Percentiles rank a stretch among this genome's conserved stretches.
Conservation (phyloP, 1,140 invertebrate genomes). For the Bicyclus anynana region DNA sequence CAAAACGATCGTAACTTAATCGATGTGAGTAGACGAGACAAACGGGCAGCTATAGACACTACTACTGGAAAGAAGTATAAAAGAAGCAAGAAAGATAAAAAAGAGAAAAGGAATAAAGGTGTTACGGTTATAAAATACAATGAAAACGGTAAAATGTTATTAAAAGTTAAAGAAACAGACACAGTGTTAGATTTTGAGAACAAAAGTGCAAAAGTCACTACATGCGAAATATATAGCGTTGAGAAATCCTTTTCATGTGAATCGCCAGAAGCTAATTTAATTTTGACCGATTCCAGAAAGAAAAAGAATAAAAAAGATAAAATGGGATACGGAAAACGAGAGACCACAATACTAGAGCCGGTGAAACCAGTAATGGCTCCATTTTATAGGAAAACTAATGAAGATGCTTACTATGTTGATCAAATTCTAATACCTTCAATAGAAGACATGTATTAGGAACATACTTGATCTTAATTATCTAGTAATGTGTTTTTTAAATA, state of each 20-base stretch:
- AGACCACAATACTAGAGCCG: constrained; percentile 14
- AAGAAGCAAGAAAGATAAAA: too few relatives aligned
- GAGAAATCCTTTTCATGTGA: constrained; percentile 44
- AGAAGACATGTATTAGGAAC: constrained; percentile 50
- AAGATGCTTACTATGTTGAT: constrained; percentile 42
- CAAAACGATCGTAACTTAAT: constrained; percentile 23
- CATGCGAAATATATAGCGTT: constrained; percentile 52
- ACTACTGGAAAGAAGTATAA: constrained; percentile 25
- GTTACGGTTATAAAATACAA: constrained; percentile 50
- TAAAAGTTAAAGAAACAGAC: constrained; percentile 52
- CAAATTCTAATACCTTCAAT: constrained; percentile 54
- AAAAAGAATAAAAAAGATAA: constrained; percentile 40
- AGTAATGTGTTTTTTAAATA: too few relatives aligned
- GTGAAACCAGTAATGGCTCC: constrained; percentile 16
- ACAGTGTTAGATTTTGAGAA: constrained; percentile 24
- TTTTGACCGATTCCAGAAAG: constrained; percentile 35
- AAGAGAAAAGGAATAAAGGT: constrained; percentile 37
- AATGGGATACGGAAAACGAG: constrained; percentile 25
- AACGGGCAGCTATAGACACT: constrained; percentile 21
- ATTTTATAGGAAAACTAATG: constrained; percentile 38
- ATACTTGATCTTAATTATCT: too few relatives aligned
- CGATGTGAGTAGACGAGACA: constrained; percentile 25
- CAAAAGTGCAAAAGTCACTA: constrained; percentile 18
- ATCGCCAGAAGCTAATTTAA: constrained; percentile 36
- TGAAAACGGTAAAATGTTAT: constrained; percentile 39